Conservation (phyloP, 2,113 vertebrate genomes). For the Terrapene triunguis region DNA sequence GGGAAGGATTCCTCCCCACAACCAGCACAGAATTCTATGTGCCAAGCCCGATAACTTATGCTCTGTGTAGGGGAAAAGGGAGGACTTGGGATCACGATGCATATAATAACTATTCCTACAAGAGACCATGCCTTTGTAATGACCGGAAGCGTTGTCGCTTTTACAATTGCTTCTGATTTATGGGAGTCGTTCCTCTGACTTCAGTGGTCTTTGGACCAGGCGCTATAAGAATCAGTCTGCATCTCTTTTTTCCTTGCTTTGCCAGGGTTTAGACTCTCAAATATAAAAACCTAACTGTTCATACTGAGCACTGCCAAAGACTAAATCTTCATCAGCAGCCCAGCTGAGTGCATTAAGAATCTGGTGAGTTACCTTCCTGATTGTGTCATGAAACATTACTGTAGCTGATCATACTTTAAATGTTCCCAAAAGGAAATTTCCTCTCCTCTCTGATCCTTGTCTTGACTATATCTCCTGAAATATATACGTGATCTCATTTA, state of each 20-base stretch:
- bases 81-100: neutral
- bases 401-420: constrained; percentile 40
- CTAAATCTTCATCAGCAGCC: constrained; percentile 13
- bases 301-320: neutral
- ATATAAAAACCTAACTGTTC: neutral
- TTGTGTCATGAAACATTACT: constrained; percentile 37
- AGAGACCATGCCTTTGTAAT: neutral
- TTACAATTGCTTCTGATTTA: neutral
- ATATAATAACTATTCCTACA: neutral
- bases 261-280: neutral
- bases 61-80: neutral
- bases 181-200: neutral
- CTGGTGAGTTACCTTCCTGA: constrained; percentile 45
- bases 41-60: accelerated
- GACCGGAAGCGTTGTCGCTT: neutral
- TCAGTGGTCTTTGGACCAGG: neutral
- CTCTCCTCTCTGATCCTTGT: constrained; percentile 55
- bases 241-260: neutral
- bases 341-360: constrained; percentile 9
- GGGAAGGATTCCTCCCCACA: neutral
- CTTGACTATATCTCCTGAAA: constrained; percentile 43
- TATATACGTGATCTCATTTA: constrained; percentile 55
- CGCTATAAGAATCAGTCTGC: neutral
- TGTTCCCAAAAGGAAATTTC: constrained; percentile 53
- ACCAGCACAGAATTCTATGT: neutral